Evolutionary conservation across 2,888 invertebrate genomes (phyloP), one percentile per base, ranked within the genome.

Genomic region (Chromoteleia sp.): DNA sequence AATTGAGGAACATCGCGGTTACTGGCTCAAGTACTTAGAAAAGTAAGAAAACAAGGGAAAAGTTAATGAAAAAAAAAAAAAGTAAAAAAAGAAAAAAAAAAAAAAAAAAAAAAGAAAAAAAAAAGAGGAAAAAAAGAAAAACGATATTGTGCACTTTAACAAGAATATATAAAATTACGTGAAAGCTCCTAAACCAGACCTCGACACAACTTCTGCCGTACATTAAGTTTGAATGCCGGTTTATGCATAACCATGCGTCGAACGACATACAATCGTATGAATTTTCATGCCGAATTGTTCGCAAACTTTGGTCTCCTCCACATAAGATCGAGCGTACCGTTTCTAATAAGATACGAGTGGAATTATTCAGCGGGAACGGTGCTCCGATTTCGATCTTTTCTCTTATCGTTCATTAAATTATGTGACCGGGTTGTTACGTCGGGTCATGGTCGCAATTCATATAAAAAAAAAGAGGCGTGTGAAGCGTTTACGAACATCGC

Each of bases 11-110:
- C 54, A 67, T 76, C 43, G 67, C 30, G 58, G 58, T 75, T 75
- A 68, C 45, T 68, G 67, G 76, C 76, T 76, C 76, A 76, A 76
- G 63, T 68, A 76, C 65, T 76, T 76, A 76, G 76, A 15, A 7
- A 48, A 59, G 14, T 73, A 61, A 61, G 41, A 25, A 41, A 41
- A 41, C 12, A 5, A 12, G 30, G 10, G 1, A 30, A 1, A 30
- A 54, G 30, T 54, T 33, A 33, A 33, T 6, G 33, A 33, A 33
- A 33, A 33, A 33, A 1, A 33, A 33, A 33, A 8, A 33, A 1
- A 33, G 7, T 6, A 33, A 33, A 33, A 33, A 33, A 33, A 8
- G 10, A 6, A 33, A 33, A 25, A 25, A 6, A 6, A 4, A 25
- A 25, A 6, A 2, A 6, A 25, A 25, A 30, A 14, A 10, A 52